A percentile compares a stretch with the other conserved stretches of the same genome.
phyloP scores from a whole-genome alignment of 2,888 invertebrate species.

The Latrodectus elegans region DNA sequence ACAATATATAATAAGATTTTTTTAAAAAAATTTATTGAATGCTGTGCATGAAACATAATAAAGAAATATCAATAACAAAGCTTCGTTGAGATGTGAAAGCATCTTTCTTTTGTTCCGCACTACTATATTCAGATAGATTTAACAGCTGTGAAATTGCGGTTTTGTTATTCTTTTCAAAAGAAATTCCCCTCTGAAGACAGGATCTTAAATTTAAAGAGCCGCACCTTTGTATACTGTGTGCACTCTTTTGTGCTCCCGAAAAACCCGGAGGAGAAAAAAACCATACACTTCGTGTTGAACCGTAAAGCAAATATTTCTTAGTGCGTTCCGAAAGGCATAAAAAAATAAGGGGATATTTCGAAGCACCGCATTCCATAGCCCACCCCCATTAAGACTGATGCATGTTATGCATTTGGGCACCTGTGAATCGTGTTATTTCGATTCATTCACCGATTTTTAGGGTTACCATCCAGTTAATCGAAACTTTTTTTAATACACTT shows the following conservation, averaged over 20 bases:
- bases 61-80: too few relatives aligned
- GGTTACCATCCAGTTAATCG: slow-evolving; percentile 23
- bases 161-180: slow-evolving; percentile 33
- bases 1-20: too few relatives aligned
- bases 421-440: slow-evolving; percentile 53
- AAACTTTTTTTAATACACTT: too few relatives aligned
- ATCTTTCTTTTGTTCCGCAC: too few relatives aligned
- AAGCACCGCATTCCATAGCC: slow-evolving; percentile 47
- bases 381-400: slow-evolving; percentile 67
- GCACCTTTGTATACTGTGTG: slow-evolving; percentile 42
- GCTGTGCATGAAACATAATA: too few relatives aligned
- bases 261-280: slow-evolving; percentile 24
- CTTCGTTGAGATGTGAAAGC: too few relatives aligned
- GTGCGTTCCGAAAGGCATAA: slow-evolving; percentile 20
- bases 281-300: slow-evolving; percentile 46
- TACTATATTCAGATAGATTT: slow-evolving; percentile 10
- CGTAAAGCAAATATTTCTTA: slow-evolving; percentile 66
- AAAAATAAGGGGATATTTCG: slow-evolving; percentile 29
- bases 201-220: slow-evolving; percentile 34
- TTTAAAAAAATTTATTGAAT: too few relatives aligned
- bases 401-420: slow-evolving; percentile 60
- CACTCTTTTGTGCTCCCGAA: slow-evolving; percentile 46
- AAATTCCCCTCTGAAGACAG: slow-evolving; percentile 20
- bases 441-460: slow-evolving; percentile 50
- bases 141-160: slow-evolving; percentile 35